Conservation (phyloP, 2,113 vertebrate species). For the Scartelaos histophorus region DNA sequence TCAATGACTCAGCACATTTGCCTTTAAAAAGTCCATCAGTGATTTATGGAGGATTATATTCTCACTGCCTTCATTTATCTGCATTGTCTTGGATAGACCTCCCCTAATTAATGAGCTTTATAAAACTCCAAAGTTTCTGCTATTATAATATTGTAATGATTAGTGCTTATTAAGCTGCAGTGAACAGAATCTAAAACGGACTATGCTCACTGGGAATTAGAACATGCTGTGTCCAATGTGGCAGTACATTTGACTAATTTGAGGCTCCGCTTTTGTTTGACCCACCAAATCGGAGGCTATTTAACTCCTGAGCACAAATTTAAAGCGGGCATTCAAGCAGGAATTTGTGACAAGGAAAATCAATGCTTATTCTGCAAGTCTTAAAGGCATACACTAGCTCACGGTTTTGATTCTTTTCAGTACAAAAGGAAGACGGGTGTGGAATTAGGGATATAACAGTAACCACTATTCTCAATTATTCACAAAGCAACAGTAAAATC, state of each 20-base stretch:
- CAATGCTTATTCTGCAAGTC: constrained; percentile 1
- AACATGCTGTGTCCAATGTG: constrained; percentile 23
- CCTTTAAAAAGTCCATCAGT: constrained; percentile 51
- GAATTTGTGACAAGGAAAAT: not conserved
- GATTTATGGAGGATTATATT: constrained; percentile 56
- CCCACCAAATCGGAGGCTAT: constrained; percentile 10
- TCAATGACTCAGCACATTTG: constrained; percentile 57
- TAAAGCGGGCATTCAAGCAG: constrained; percentile 16
- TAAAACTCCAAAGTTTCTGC: constrained; percentile 38
- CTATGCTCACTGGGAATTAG: constrained; percentile 25
- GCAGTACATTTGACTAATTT: constrained; percentile 25
- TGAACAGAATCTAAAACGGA: constrained; percentile 41
- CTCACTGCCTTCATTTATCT: constrained; percentile 39
- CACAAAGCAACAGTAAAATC: not conserved
- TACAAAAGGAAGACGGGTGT: not conserved
- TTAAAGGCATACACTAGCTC: not conserved
- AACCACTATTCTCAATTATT: too few relatives aligned
- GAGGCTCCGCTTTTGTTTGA: constrained; percentile 25
- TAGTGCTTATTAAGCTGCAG: constrained; percentile 45
- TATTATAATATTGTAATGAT: constrained; percentile 42
- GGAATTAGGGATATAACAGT: too few relatives aligned
- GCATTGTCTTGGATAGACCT: constrained; percentile 54
- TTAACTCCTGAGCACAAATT: not conserved
- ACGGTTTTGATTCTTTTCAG: not conserved
- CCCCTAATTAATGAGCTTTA: constrained; percentile 55